These are phyloP conservation scores for Pristionchus pacificus DNA, from an alignment of 1,140 invertebrate species.

Conservation along the genomic window DNA sequence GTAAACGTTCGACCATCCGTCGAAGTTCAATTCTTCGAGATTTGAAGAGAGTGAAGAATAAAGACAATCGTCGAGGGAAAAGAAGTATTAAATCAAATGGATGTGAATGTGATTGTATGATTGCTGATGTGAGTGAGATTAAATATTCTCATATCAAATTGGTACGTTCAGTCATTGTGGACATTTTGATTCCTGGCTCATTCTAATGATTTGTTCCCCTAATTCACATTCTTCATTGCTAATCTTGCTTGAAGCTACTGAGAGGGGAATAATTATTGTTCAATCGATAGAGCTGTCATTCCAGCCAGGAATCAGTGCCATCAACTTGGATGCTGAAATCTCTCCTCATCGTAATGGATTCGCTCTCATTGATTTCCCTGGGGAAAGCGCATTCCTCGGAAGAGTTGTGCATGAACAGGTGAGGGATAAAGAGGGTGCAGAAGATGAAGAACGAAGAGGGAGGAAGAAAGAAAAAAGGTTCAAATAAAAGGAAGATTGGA, in stretches of 20 bases:
- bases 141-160: too few species aligned
- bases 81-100: conserved; percentile 18
- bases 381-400: conserved; percentile 42
- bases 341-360: conserved; percentile 9
- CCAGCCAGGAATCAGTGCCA: too few species aligned
- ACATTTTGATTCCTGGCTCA: too few species aligned
- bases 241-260: conserved; percentile 9
- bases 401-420: conserved; percentile 47
- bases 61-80: conserved; percentile 37
- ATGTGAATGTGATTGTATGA: conserved; percentile 45
- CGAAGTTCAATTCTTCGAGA: conserved; percentile 48
- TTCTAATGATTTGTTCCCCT: conserved; percentile 1
- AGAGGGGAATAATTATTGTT: too few species aligned
- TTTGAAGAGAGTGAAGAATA: conserved; percentile 51
- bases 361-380: conserved; percentile 8
- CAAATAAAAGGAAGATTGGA: too few species aligned
- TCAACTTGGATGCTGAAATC: neutral
- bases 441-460: too few species aligned
- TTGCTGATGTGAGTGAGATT: conserved; percentile 12
- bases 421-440: conserved; percentile 8
- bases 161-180: too few species aligned
- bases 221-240: conserved; percentile 5
- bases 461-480: too few species aligned
- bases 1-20: conserved; percentile 50
- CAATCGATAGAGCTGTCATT: too few species aligned